These are phyloP conservation scores for Neoniphon sammara DNA, from an alignment of 2,797 vertebrate genomes.

Conservation along the genomic window DNA sequence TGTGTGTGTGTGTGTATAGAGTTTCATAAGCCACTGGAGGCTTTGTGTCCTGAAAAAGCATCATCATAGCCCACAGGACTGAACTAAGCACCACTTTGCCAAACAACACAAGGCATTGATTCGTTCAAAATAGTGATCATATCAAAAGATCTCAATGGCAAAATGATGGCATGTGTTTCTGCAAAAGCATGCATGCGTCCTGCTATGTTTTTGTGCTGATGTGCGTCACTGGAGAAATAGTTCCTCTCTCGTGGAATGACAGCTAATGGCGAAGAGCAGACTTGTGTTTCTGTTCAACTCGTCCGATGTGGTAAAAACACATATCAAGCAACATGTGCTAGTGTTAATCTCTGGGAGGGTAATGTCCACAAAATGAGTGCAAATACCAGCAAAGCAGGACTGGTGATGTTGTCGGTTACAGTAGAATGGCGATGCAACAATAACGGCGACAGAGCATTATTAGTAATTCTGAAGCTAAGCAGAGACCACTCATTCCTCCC, in stretches of 20 bases:
- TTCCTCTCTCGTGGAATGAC: neutral
- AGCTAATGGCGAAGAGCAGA: neutral
- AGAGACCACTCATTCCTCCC: no score
- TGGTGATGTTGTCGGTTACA: constrained; percentile 11
- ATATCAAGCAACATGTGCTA: constrained; percentile 2
- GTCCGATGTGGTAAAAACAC: neutral
- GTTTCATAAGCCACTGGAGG: neutral
- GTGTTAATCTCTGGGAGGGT: neutral
- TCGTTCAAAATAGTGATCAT: neutral
- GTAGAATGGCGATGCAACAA: neutral
- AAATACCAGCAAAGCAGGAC: neutral
- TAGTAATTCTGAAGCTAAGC: neutral
- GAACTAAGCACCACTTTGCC: neutral
- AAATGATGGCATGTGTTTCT: neutral
- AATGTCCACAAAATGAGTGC: neutral
- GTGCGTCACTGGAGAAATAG: neutral
- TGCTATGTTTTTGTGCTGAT: neutral
- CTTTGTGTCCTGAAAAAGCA: constrained; percentile 3
- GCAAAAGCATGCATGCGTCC: neutral
- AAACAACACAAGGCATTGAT: constrained; percentile 9
- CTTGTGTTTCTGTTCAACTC: neutral
- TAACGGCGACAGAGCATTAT: neutral
- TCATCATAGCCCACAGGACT: no score
- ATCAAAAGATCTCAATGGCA: neutral
- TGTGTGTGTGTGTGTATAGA: neutral